Evolutionary conservation across 2,888 invertebrate genomes (phyloP), one percentile per base, ranked within the genome.

Genomic region (Scaptomyza cyrtandrae): DNA sequence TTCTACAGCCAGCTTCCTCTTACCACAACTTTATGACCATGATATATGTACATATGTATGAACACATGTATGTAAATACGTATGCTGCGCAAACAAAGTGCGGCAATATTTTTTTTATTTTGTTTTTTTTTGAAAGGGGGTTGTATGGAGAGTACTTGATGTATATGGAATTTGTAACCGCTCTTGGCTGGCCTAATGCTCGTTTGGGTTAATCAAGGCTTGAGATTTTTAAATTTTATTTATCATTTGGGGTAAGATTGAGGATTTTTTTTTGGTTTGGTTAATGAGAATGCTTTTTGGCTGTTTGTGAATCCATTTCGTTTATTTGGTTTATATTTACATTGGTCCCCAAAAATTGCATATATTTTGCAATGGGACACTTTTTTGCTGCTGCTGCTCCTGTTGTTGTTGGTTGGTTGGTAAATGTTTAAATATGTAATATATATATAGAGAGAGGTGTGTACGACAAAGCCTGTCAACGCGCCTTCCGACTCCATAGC

Each of bases 141-240:
- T 37, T 61, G 54, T 33, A 29, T 37, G 59, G n/a, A n/a, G 31
- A 6, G 35, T 44, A 24, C 24, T 56, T 13, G 46, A 52, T 33
- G 58, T 53, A 33, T 45, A 19, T 56, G 74, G 45, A 49, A 61
- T 45, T 56, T 57, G 52, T 44, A 53, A 45, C 56, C 78, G 69
- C 62, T 70, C 62, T 58, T 46, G 49, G 50, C 55, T 45, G 39
- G 67, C 19, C 67, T 81, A 86, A 87, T 81, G 71, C 74, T 82
- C 88, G 86, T 78, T 80, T 67, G 69, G 84, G 81, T 80, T 78
- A 73, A 86, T 88, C 85, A 88, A 71, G 84, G 75, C 84, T 80
- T 48, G 74, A 75, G 85, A 87, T 89, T 89, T 41, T 87, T 72
- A 64, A 82, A 85, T 81, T 86, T 76, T 89, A 79, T 87, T 84